Conservation (phyloP, 2,113 vertebrate species). For the Clinocottus analis region DNA sequence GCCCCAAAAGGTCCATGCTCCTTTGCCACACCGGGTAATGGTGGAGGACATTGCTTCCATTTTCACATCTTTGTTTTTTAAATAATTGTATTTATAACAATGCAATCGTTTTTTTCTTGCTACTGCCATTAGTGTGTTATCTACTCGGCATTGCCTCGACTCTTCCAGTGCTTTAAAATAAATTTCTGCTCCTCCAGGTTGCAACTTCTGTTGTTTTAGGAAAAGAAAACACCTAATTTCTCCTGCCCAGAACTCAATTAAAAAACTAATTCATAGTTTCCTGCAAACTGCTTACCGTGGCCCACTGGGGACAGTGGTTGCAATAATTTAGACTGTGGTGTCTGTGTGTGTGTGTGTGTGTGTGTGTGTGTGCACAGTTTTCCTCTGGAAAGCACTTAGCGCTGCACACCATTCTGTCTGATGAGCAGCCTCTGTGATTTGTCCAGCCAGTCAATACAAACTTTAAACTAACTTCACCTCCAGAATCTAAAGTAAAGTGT, state of each 20-base stretch:
- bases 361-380: background rate
- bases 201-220: conserved; percentile 22
- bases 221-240: background rate
- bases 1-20: background rate
- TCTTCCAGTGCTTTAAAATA: background rate
- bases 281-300: background rate
- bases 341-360: background rate
- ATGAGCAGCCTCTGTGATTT: background rate
- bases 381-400: background rate
- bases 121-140: background rate
- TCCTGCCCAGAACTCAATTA: conserved; percentile 9
- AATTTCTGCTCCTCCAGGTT: background rate
- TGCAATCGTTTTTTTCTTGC: background rate
- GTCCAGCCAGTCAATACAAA: background rate
- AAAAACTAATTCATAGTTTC: background rate
- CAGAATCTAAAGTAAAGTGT: background rate
- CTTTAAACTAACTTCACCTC: background rate
- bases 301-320: background rate
- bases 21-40: background rate
- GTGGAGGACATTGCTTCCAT: background rate
- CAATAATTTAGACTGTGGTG: background rate
- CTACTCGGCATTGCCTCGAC: background rate
- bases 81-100: background rate
- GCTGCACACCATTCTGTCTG: background rate
- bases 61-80: conserved; percentile 2